A percentile compares a stretch with the other conserved stretches of the same genome.
Conservation (phyloP, 2,797 vertebrate species). For the Gymnoscopelus microlampas region DNA sequence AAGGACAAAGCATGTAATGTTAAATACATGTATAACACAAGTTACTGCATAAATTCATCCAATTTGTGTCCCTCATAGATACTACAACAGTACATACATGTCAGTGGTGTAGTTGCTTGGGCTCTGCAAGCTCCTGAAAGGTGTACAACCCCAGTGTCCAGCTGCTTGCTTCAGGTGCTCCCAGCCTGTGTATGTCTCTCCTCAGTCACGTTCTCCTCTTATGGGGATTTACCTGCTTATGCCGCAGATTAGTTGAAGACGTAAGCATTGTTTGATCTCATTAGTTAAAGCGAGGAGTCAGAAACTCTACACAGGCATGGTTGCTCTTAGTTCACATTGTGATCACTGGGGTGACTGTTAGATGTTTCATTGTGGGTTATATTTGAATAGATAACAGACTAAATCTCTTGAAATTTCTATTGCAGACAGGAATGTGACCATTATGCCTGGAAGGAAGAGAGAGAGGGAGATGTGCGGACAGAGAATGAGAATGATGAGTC, state of each 20-base stretch:
- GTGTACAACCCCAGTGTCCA: background rate
- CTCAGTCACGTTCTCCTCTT: constrained; percentile 44
- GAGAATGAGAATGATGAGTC: background rate
- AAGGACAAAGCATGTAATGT: too few species aligned
- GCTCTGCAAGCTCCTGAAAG: too few species aligned
- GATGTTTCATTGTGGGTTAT: background rate
- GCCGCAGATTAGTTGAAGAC: constrained; percentile 62
- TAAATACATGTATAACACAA: too few species aligned
- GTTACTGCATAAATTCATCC: too few species aligned
- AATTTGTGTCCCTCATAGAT: too few species aligned
- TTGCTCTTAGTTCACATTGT: constrained; percentile 25
- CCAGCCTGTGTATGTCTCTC: constrained; percentile 6
- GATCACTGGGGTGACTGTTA: background rate
- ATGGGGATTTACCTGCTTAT: constrained; percentile 57
- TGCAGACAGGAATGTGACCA: background rate
- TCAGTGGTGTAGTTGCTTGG: too few species aligned
- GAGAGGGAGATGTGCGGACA: constrained; percentile 20
- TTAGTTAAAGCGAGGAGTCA: constrained; percentile 43
- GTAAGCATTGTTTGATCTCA: constrained; percentile 57
- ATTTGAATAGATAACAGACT: background rate
- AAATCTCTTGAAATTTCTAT: background rate
- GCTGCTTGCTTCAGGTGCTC: constrained; percentile 9
- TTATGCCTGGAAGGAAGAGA: background rate
- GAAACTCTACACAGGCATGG: constrained; percentile 22
- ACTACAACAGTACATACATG: too few species aligned